These are phyloP conservation scores for Syngnathoides biaculeatus DNA, from an alignment of 2,113 vertebrate genomes.

Conservation along the genomic window DNA sequence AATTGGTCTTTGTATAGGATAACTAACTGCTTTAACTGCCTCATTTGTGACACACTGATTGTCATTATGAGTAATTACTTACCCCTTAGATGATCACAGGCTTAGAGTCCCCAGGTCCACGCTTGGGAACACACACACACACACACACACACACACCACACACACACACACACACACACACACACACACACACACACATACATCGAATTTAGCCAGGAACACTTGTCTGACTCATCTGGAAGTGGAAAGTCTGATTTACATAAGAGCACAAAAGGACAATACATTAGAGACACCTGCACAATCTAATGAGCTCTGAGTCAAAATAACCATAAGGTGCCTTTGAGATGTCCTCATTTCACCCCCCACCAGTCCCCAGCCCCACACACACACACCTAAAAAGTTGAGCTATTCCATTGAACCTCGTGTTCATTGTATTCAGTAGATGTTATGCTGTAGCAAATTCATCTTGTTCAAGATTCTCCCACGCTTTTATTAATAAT, in stretches of 20 bases:
- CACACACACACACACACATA: neutral
- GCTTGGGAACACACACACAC: too few species aligned
- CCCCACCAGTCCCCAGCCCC: too few species aligned
- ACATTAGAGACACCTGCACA: neutral
- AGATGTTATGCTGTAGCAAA: too few species aligned
- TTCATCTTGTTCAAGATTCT: too few species aligned
- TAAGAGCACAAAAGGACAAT: neutral
- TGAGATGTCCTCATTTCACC: too few species aligned
- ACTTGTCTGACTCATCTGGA: constrained; percentile 23
- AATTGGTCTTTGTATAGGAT: constrained; percentile 5
- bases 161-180: neutral
- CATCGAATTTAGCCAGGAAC: constrained; percentile 12
- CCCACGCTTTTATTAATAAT: too few species aligned
- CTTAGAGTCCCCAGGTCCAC: neutral
- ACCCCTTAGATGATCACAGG: constrained; percentile 23
- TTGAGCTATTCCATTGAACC: too few species aligned
- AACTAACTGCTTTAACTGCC: constrained; percentile 9
- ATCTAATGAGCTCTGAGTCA: neutral
- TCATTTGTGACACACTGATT: constrained; percentile 27
- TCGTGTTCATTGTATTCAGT: too few species aligned
- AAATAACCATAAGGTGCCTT: neutral
- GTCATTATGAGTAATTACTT: constrained; percentile 41
- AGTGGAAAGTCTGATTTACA: neutral
- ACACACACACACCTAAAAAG: too few species aligned
- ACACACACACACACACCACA: too few species aligned